Base-by-base conservation (phyloP, 2,888 invertebrate genomes). In the Alcis repandata region DNA sequence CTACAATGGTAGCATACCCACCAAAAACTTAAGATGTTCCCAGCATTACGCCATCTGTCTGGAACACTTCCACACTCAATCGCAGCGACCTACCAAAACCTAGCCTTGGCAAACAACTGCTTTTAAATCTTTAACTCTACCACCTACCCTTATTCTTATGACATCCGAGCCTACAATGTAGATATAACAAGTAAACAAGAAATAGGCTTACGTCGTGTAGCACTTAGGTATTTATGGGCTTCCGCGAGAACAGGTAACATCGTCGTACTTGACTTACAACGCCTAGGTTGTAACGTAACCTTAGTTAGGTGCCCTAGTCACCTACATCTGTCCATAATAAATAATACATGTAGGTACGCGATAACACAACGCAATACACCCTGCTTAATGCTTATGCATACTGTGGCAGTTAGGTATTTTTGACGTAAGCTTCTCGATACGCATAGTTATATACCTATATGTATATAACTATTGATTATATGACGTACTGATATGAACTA, bases 201-300 rank as follows among this genome's bases (percentile, higher is more conserved):
- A 76, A 75, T 68, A 76, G 74, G 75, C 77, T 80, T 78, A 82
- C 22, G 74, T 74, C 72, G 62, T 69, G 74, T 75, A 74, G 76
- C 69, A 33, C 43, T 70, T 36, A 20, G 36, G 36, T 76, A 79
- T 80, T 79, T 77, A 79, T 72, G 65, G 75, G 72, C 72, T 79
- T 79, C 77, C 72, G 75, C 63, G 40, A 72, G 66, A 54, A 17
- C 32, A 10, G 32, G 68, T 73, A 33, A 19, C 13, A 67, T 71
- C 68, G 63, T 49, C 51, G 33, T 43, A 57, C 66, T 60, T 60
- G 49, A 61, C 40, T 52, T 53, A 40, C 40, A 59, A 27, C 17
- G 22, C 45, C 10, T 22, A n/a, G 20, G 33, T 46, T 38, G 22
- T 38, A 46, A 57, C 48, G 38, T 51, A 32, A 45, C 56, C 56